Evolutionary conservation across 2,113 vertebrate species (phyloP).

Genomic region (Oophaga pumilio): DNA sequence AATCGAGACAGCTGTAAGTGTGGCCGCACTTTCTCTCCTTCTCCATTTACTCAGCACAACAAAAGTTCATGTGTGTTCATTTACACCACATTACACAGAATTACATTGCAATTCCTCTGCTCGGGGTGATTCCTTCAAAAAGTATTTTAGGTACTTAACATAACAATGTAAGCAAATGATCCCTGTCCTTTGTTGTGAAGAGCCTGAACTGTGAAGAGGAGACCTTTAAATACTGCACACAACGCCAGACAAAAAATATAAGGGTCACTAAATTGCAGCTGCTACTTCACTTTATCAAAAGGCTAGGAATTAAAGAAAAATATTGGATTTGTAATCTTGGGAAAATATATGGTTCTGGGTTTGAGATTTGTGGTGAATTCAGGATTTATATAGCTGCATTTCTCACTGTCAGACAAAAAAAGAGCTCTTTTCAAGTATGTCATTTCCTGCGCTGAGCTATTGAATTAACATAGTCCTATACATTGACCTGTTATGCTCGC

Average conservation of each 20-base stretch:
- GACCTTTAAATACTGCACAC: slow-evolving; percentile 29
- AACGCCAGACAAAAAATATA: slow-evolving; percentile 31
- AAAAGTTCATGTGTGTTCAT: slow-evolving; percentile 54
- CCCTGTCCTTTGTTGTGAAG: slow-evolving; percentile 36
- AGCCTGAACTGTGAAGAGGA: slow-evolving; percentile 27
- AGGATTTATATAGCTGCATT: slow-evolving; percentile 13
- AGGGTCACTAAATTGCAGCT: slow-evolving; percentile 47
- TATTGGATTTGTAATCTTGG: slow-evolving; percentile 21
- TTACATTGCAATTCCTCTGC: slow-evolving; percentile 57
- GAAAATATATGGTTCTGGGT: slow-evolving; percentile 26
- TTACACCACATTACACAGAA: slow-evolving; percentile 56
- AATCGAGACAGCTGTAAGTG: slow-evolving; percentile 41
- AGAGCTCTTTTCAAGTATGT: slow-evolving; percentile 38
- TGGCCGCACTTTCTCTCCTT: slow-evolving; percentile 28
- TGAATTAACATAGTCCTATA: slow-evolving; percentile 71
- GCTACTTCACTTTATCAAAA: slow-evolving; percentile 15
- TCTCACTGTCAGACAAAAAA: background rate
- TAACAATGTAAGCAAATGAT: slow-evolving; percentile 45
- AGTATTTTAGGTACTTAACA: slow-evolving; percentile 54
- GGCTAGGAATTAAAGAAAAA: slow-evolving; percentile 16
- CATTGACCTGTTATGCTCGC: slow-evolving; percentile 68
- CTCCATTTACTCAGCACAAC: slow-evolving; percentile 41
- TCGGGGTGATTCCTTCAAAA: slow-evolving; percentile 55
- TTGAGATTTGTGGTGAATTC: background rate
- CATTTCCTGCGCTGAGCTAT: slow-evolving; percentile 66